Conservation (phyloP, 2,113 vertebrate genomes). For the Willisornis vidua region DNA sequence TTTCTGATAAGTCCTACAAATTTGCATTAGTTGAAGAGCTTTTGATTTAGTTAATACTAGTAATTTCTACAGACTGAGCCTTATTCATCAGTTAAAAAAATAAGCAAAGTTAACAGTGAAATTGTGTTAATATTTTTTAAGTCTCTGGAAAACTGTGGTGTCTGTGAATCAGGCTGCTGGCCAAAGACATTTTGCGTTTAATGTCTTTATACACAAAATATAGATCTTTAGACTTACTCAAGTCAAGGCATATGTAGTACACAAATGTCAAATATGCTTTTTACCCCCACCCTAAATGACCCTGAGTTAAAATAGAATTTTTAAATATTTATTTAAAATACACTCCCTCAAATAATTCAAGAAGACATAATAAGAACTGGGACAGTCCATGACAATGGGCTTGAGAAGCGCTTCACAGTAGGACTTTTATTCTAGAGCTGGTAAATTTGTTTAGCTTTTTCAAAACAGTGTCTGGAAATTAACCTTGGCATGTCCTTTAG, state of each 20-base stretch:
- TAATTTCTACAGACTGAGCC: not conserved
- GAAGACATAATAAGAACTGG: not conserved
- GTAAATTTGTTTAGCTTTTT: not conserved
- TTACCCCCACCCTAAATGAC: not conserved
- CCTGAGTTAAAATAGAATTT: not conserved
- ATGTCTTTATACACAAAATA: not conserved
- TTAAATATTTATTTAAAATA: not conserved
- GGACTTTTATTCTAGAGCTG: not conserved
- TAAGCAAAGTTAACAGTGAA: not conserved
- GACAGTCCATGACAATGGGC: not conserved
- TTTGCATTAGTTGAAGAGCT: not conserved
- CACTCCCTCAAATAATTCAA: not conserved
- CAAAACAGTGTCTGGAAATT: not conserved
- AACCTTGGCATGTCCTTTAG: not conserved
- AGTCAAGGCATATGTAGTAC: not conserved
- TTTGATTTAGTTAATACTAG: not conserved
- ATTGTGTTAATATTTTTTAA: not conserved
- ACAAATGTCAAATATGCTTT: not conserved
- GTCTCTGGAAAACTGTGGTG: not conserved
- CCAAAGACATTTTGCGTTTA: not conserved
- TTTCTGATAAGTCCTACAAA: not conserved
- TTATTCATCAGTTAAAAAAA: not conserved
- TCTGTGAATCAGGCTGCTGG: not conserved
- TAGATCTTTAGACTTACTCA: not conserved
- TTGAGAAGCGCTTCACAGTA: not conserved